These are phyloP conservation scores for Campoplex nolae DNA, from an alignment of 2,888 invertebrate species.

Conservation along the genomic window DNA sequence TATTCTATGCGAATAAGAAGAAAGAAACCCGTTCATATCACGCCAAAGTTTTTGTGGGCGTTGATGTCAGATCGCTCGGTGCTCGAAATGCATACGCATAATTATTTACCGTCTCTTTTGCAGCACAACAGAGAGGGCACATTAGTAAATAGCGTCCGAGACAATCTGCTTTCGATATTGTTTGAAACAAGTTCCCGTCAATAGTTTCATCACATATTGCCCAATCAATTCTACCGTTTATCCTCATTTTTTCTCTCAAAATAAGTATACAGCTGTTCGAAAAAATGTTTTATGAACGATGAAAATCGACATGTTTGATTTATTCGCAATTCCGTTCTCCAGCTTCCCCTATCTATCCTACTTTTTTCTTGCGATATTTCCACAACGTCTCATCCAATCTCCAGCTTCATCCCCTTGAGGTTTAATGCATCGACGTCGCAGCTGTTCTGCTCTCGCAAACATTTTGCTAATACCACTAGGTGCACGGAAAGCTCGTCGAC, in stretches of 20 bases:
- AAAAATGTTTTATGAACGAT: not conserved
- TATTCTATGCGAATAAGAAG: not conserved
- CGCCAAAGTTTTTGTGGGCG: not conserved
- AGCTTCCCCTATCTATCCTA: conserved; percentile 56
- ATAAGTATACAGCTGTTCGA: not conserved
- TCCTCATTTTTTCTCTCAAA: not conserved
- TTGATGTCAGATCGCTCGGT: not conserved
- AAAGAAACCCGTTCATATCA: not conserved
- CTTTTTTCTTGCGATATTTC: conserved; percentile 44
- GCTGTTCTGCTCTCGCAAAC: conserved; percentile 42
- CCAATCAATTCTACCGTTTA: not conserved
- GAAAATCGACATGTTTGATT: conserved; percentile 50
- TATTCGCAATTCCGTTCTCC: conserved; percentile 46
- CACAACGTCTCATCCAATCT: conserved; percentile 57
- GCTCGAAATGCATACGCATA: too few relatives aligned
- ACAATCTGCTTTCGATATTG: not conserved
- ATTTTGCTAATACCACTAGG: conserved; percentile 45
- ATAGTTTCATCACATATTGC: not conserved
- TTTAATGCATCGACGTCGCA: conserved; percentile 55
- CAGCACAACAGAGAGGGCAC: not conserved
- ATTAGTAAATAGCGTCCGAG: not conserved
- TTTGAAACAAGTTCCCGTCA: conserved; percentile 20
- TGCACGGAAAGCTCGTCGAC: conserved; percentile 47
- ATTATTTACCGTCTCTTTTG: not conserved
- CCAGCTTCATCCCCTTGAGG: conserved; percentile 51